Evolutionary conservation across 2,888 invertebrate genomes (phyloP), one percentile per base, ranked within the genome.

Genomic region (Liodrosophila aerea): DNA sequence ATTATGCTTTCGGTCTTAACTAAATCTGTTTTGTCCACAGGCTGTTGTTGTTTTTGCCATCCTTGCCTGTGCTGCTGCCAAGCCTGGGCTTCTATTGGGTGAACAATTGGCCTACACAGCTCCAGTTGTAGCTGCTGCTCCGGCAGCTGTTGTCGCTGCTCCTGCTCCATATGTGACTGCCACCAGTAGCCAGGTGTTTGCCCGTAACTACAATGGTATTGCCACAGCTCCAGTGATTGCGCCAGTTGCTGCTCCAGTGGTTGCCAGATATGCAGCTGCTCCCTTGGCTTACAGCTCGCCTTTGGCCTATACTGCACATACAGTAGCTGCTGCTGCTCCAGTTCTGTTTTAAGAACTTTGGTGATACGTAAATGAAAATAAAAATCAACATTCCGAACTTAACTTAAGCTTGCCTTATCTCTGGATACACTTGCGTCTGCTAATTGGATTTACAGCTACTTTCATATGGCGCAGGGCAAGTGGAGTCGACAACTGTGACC

Each of bases 111-210:
- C 73, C 0, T 73, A 72, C 11, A 8, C 50, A 13, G 61, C 65
- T 0, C 68, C 57, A 11, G 67, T 72, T 12, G 60, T 74, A 2
- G 80, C n/a, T n/a, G n/a, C n/a, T n/a, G n/a, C n/a, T n/a, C n/a
- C n/a, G n/a, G n/a, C n/a, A n/a, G n/a, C n/a, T n/a, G n/a, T n/a
- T n/a, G n/a, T n/a, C n/a, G n/a, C 81, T 16, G 83, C 87, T 18
- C 76, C 78, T 13, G 80, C 74, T 39, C 80, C 76, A 0, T 45
- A 63, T 44, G 80, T 80, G 12, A 80, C 78, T 12, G 78, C 81
- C n/a, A 84, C 85, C 40, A 87, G 87, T 9, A 86, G 80, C 37
- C 87, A 87, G 63, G 73, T 76, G 53, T 39, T 86, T 61, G 84
- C 86, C 13, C 66, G 87, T 13, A 87, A 87, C 50, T 75, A 72